Evolutionary conservation across 2,113 vertebrate genomes (phyloP), one percentile per base, ranked within the genome.

Genomic region (Cynopterus brachyotis): DNA sequence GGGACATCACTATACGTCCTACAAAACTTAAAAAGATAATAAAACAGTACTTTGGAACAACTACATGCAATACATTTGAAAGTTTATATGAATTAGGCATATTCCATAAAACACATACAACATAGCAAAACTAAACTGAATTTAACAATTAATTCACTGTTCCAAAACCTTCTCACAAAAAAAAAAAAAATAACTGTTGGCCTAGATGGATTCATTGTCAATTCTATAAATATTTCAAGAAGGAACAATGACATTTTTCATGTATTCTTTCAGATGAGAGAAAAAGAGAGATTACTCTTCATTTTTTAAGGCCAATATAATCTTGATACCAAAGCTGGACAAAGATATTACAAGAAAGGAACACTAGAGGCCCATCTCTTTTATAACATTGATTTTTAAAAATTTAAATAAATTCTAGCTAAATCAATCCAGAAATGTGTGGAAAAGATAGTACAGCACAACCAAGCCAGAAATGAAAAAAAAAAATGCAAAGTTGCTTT

Each of bases 41-140:
- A 87, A 95, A 20, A 86, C 55, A 95, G 16, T 50, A 73, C 17
- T 93, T 76, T 84, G 11, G 89, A 81, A 86, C 76, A 70, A 42
- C 62, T 40, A 37, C 19, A 28, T 62, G 40, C 6, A 80, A 64
- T 47, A 26, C 19, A 79, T 53, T 78, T 95, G 50, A 86, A 87
- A 87, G 20, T 87, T 73, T 72, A 86, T 30, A 32, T 86, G 53
- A 91, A 53, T 78, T 91, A 62, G 24, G 55, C 19, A 79, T 59
- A 84, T 32, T 35, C 64, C 22, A 76, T n/a, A 87, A 73, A 78
- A 30, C n/a, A 72, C 50, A 53, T 11, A 62, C 13, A 84, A 79
- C 15, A 47, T 67, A 95, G 47, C 50, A 91, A 96, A 94, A 92
- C 3, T 17, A 79, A 93, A 91, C 80, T 53, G 69, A 78, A 92